phyloP scores from a whole-genome alignment of 2,888 invertebrate genomes.

The Seladonia tumulorum region DNA sequence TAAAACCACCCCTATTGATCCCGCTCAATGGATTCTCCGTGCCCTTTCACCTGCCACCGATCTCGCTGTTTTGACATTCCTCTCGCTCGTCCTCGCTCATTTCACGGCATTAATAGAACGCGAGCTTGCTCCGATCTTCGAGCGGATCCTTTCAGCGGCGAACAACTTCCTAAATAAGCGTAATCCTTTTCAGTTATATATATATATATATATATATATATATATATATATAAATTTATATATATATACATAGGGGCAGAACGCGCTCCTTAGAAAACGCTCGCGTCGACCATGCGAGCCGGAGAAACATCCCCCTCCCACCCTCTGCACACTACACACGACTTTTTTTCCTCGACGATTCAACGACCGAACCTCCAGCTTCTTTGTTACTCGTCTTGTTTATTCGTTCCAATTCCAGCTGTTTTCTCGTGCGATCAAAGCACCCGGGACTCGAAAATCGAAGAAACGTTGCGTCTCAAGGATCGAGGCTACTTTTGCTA shows the following conservation, averaged over 20 bases:
- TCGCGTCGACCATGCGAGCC: conserved; percentile 43
- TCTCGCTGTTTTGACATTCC: conserved; percentile 77
- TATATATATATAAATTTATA: neutral
- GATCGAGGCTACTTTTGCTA: neutral
- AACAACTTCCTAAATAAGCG: conserved; percentile 61
- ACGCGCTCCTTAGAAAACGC: conserved; percentile 48
- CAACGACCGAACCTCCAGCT: neutral
- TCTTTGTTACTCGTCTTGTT: neutral
- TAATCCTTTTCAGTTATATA: conserved; percentile 60
- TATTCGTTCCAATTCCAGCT: neutral
- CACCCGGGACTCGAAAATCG: neutral
- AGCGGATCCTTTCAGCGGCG: conserved; percentile 48
- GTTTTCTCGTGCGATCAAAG: neutral
- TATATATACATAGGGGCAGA: conserved; percentile 10
- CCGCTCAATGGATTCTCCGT: conserved; percentile 70
- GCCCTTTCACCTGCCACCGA: conserved; percentile 72
- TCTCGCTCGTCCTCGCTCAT: conserved; percentile 65
- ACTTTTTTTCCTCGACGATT: neutral
- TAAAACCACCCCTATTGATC: conserved; percentile 75
- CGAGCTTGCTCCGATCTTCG: conserved; percentile 6
- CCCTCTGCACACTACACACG: neutral
- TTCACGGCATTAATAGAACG: conserved; percentile 58
- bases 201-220: conserved; percentile 4
- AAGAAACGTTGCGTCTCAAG: neutral
- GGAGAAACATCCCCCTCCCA: conserved; percentile 13